Base-by-base conservation (phyloP, 2,797 vertebrate species). In the Xenentodon cancila region DNA sequence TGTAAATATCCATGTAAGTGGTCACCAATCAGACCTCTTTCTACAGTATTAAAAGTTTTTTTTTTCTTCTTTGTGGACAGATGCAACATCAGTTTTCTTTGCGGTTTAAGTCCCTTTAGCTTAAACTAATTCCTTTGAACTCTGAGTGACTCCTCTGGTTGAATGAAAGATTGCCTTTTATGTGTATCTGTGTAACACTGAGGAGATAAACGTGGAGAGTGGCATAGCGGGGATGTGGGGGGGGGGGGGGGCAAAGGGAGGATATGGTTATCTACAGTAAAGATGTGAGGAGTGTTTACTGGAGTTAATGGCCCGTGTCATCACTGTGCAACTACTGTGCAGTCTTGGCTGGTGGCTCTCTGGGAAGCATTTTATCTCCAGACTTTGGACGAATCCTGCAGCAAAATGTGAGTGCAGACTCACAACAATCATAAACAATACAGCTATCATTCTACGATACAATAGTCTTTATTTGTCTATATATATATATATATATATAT, bases 61-160 rank as follows among this genome's bases (percentile, higher is more conserved):
- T 18, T 20, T 60, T 55, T 57, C 27, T 20, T 62, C 53, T 65
- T 42, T 32, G 32, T 52, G 43, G 16, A 27, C 66, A 40, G 22
- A 20, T 55, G 44, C 53, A 18, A 48, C 32, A 27, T 72, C 59
- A 57, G 53, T 67, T 63, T 46, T 76, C 59, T 73, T 73, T 77
- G 59, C 43, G 15, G 73, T 64, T 25, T 25, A 78, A 75, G 66
- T 48, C 81, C 68, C 75, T 81, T 77, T 22, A 49, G 79, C 80
- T 86, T 90, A 89, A 91, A 90, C 92, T 90, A 89, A 88, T 82
- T 87, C 87, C 68, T 60, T 71, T 83, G 80, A 92, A 88, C 89
- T 86, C 81, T 77, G 75, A 20, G 68, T 25, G 70, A 88, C 86
- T 84, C 72, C 27, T 59, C 47, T 64, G n/a, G 27, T 44, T 30